Evolutionary conservation across 2,888 invertebrate genomes (phyloP).

Genomic region (Gerris lacustris): DNA sequence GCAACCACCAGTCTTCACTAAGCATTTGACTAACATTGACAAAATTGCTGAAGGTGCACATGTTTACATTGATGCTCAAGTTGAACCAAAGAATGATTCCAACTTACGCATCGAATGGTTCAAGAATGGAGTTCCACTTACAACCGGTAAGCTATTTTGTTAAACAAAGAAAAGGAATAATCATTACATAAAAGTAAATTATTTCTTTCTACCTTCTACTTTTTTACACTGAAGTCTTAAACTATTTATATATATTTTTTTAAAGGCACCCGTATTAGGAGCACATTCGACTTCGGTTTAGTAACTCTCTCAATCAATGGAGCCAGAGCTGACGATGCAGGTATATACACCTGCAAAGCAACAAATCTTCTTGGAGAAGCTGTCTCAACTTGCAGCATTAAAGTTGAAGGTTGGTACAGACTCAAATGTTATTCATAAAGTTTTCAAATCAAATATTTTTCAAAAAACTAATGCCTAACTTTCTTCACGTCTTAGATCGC

Average conservation of each 20-base stretch:
- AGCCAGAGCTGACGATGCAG: slow-evolving; percentile 78
- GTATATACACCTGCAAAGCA: slow-evolving; percentile 89
- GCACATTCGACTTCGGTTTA: slow-evolving; percentile 92
- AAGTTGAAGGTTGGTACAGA: slow-evolving; percentile 49
- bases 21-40: slow-evolving; percentile 73
- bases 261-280: slow-evolving; percentile 62
- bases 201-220: background rate
- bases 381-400: slow-evolving; percentile 78
- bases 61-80: slow-evolving; percentile 75
- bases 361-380: slow-evolving; percentile 88
- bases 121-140: slow-evolving; percentile 75
- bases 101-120: slow-evolving; percentile 83
- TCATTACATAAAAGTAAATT: background rate
- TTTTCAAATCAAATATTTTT: background rate
- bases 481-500: slow-evolving; percentile 44
- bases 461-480: background rate
- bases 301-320: slow-evolving; percentile 85
- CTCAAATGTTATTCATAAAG: background rate
- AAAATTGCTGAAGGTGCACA: slow-evolving; percentile 76
- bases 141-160: slow-evolving; percentile 48
- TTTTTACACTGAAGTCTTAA: background rate
- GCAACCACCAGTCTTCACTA: slow-evolving; percentile 91
- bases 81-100: slow-evolving; percentile 80
- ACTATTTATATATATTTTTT: slow-evolving; percentile 7
- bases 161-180: background rate